phyloP scores from a whole-genome alignment of 2,888 invertebrate species.

The Dicycla oo region DNA sequence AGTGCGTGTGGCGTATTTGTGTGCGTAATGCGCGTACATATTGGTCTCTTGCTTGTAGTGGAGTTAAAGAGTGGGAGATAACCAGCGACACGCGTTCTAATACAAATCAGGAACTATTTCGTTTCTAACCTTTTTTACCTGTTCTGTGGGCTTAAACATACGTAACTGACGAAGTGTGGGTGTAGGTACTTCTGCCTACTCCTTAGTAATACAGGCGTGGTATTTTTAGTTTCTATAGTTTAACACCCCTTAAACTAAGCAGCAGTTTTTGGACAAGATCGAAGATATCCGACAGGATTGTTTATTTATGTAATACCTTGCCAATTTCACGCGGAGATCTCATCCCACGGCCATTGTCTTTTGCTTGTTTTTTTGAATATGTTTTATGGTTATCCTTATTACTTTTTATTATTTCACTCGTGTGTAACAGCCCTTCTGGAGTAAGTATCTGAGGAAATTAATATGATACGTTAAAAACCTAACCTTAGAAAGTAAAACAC shows the following conservation, averaged over 20 bases:
- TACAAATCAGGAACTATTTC: too few species aligned
- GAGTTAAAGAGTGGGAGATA: too few species aligned
- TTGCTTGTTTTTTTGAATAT: conserved; percentile 43
- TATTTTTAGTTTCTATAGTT: conserved; percentile 1
- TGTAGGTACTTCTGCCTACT: not conserved
- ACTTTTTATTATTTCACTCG: conserved; percentile 32
- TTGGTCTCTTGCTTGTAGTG: too few species aligned
- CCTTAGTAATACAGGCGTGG: not conserved
- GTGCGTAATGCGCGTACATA: too few species aligned
- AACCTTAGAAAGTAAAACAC: not conserved
- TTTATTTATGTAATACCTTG: conserved; percentile 43
- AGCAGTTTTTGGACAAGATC: not conserved
- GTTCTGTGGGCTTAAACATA: not conserved
- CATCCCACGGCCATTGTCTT: conserved; percentile 15
- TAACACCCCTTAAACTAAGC: not conserved
- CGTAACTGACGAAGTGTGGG: not conserved
- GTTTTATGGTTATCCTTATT: conserved; percentile 47
- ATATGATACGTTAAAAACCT: conserved; percentile 27
- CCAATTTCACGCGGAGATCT: conserved; percentile 14
- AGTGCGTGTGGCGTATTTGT: too few species aligned
- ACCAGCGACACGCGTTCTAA: too few species aligned
- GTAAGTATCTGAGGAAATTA: conserved; percentile 50
- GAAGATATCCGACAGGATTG: conserved; percentile 11
- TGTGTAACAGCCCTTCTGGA: conserved; percentile 41
- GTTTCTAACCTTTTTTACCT: too few species aligned